Evolutionary conservation across 1,140 invertebrate species (phyloP), one percentile per base, ranked within the genome.

Genomic region (Hypsibius dujardini): DNA sequence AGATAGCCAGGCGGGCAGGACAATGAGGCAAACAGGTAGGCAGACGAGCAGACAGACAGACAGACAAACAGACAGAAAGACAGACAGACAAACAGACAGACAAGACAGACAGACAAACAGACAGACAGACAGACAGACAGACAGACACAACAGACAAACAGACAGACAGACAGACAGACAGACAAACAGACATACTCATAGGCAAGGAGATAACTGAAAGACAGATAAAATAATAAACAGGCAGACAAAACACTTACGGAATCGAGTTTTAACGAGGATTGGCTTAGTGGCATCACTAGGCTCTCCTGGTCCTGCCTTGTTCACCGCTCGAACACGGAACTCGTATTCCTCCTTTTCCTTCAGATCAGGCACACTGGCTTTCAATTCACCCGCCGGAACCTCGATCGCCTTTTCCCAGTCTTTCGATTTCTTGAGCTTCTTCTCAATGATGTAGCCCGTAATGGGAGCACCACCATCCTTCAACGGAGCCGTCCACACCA

Each of bases 261-360:
- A 90, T 78, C 84, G 89, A 75, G 95, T 90, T 78, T 95, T 95
- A 82, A 90, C 92, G 42, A 92, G 80, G 80, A 95, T 90, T 78
- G 90, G 92, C 74, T 89, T 87, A 1, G 91, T 93, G 1, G 91
- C 87, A 76, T 94, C 88, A 73, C 89, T 94, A n/a, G 92, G 87
- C 74, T 87, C 85, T 72, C 89, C 86, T 15, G 84, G 78, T 70
- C 91, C 93, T 72, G 92, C 90, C 79, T 95, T 95, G 77, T 96
- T 96, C 46, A 90, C 87, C 46, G 92, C 93, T 46, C 85, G 84
- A 1, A 95, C 89, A 71, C 93, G 83, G 82, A 97, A 96, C 78
- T 93, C 89, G 78, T 95, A 94, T 1, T 90, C 84, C 85, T 89
- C 89, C 76, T 91, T 92, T 79, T 95, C 92, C 78, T 94, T 95